phyloP scores from a whole-genome alignment of 2,113 vertebrate genomes.

The Varanus komodoensis region DNA sequence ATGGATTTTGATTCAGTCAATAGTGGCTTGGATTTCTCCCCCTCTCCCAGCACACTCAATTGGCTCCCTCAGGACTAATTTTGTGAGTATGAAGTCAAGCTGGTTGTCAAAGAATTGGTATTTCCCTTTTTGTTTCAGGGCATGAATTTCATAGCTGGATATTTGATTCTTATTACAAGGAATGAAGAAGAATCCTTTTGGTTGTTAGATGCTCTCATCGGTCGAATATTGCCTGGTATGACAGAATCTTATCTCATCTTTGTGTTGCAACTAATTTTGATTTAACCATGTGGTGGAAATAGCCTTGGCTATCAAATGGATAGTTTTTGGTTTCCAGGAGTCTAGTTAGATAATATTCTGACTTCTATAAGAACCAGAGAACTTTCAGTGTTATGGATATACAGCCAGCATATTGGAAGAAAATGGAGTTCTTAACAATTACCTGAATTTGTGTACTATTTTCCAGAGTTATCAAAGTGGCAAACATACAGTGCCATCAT shows the following conservation, averaged over 20 bases:
- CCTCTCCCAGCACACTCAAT: not conserved
- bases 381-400: not conserved
- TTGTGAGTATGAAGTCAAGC: conserved; percentile 31
- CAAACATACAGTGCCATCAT: too few species aligned
- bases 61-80: not conserved
- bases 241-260: accelerated
- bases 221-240: conserved; percentile 92
- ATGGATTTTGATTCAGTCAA: not conserved
- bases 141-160: conserved; percentile 97
- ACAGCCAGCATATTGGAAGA: too few species aligned
- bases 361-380: not conserved
- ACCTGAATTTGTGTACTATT: too few species aligned
- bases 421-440: too few species aligned
- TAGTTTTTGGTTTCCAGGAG: conserved; percentile 5
- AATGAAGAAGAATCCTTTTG: conserved; percentile 95
- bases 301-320: not conserved
- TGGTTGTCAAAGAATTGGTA: not conserved
- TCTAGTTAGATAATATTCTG: not conserved
- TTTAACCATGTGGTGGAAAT: conserved; percentile 14
- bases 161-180: conserved; percentile 92
- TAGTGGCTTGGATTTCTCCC: not conserved
- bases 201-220: conserved; percentile 92
- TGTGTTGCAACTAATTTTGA: not conserved
- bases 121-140: conserved; percentile 81
- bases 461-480: too few species aligned